phyloP scores from a whole-genome alignment of 2,797 vertebrate species.

The Odontamblyopus lacepedii region DNA sequence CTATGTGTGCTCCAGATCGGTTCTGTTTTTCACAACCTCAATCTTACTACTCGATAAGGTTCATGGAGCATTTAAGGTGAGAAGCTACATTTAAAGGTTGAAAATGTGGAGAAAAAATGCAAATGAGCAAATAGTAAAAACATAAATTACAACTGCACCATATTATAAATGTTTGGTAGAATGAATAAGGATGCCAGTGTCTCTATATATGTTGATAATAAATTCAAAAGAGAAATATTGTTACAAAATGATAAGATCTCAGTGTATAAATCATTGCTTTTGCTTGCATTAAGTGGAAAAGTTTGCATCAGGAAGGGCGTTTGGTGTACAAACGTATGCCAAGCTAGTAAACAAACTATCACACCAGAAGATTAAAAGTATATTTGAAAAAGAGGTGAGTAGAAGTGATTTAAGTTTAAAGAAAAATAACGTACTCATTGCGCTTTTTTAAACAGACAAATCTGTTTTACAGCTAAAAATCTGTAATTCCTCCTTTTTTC shows the following conservation, averaged over 20 bases:
- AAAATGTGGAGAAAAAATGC: neutral
- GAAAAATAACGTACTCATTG: too few species aligned
- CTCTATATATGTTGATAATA: neutral
- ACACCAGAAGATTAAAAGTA: too few species aligned
- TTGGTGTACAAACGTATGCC: too few species aligned
- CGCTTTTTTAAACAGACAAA: too few species aligned
- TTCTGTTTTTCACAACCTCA: conserved; percentile 42
- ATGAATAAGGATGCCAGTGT: neutral
- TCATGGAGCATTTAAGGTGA: conserved; percentile 35
- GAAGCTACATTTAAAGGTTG: conserved; percentile 21
- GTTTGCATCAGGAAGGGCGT: too few species aligned
- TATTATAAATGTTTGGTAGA: neutral
- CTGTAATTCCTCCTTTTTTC: too few species aligned
- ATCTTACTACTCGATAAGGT: conserved; percentile 38
- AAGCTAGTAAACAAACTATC: too few species aligned
- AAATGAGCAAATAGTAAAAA: neutral
- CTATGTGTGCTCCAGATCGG: conserved; percentile 23
- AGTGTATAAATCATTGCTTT: too few species aligned
- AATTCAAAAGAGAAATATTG: neutral
- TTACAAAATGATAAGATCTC: neutral
- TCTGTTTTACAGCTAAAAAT: too few species aligned
- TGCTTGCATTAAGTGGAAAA: too few species aligned
- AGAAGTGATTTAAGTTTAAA: too few species aligned
- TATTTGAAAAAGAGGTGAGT: too few species aligned
- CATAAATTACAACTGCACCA: neutral